Percentiles rank a stretch among this genome's conserved stretches.
Evolutionary conservation across 2,113 vertebrate genomes (phyloP).

Genomic region (Theropithecus gelada): DNA sequence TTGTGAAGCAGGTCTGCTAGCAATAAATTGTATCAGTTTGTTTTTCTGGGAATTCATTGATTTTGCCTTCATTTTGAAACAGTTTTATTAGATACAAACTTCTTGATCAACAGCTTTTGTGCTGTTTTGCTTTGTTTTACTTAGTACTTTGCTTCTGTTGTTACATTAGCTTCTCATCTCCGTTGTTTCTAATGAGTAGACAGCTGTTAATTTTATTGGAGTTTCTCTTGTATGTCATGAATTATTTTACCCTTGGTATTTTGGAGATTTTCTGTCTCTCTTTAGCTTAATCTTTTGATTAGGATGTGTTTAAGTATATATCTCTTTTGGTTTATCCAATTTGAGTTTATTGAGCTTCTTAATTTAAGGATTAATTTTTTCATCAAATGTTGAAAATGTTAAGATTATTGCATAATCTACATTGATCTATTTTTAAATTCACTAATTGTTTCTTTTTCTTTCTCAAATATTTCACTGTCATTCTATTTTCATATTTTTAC

Average conservation of each 20-base stretch:
- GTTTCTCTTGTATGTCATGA: neutral
- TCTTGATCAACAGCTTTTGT: neutral
- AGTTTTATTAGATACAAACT: neutral
- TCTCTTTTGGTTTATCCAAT: neutral
- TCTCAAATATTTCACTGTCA: neutral
- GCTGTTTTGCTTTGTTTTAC: neutral
- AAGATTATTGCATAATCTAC: neutral
- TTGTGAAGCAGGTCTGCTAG: neutral
- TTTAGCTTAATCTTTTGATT: neutral
- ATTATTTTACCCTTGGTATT: neutral
- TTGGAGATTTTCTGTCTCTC: neutral
- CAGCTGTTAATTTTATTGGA: neutral
- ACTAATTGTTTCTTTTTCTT: neutral
- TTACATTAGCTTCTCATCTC: neutral
- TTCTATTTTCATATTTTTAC: neutral
- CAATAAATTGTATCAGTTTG: neutral
- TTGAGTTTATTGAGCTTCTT: neutral
- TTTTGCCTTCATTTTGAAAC: neutral
- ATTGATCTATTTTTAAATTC: neutral
- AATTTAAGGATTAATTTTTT: neutral
- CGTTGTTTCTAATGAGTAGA: neutral
- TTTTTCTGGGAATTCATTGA: neutral
- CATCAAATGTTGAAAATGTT: neutral
- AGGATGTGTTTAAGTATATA: neutral
- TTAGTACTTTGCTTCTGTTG: neutral